These are phyloP conservation scores for Zootoca vivipara DNA, from an alignment of 2,113 vertebrate genomes.

Conservation along the genomic window DNA sequence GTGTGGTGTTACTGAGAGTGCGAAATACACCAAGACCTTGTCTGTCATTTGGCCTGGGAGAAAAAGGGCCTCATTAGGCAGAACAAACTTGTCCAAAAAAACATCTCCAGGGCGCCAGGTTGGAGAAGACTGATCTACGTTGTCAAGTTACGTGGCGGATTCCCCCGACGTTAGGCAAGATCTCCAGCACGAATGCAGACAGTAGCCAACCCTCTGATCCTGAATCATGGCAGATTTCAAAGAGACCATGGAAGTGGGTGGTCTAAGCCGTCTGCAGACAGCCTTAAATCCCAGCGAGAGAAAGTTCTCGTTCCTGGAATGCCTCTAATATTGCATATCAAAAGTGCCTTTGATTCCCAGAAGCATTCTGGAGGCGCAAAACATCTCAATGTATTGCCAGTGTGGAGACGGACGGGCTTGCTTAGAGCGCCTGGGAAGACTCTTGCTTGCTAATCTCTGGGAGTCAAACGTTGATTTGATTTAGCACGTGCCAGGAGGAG, in stretches of 20 bases:
- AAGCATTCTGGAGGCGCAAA: constrained; percentile 61
- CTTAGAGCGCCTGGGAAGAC: constrained; percentile 58
- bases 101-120: constrained; percentile 44
- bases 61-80: too few species aligned
- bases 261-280: constrained; percentile 66
- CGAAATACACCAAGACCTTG: too few species aligned
- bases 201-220: constrained; percentile 61
- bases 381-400: constrained; percentile 64
- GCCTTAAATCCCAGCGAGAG: constrained; percentile 53
- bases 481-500: constrained; percentile 48
- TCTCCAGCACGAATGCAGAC: constrained; percentile 54
- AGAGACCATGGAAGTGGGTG: constrained; percentile 63
- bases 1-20: too few species aligned
- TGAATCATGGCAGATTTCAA: constrained; percentile 56
- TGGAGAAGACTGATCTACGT: constrained; percentile 19
- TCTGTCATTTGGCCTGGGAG: too few species aligned
- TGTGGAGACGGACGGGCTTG: constrained; percentile 58
- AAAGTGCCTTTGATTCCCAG: constrained; percentile 71
- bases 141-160: constrained; percentile 51
- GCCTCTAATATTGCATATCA: constrained; percentile 64
- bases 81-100: not conserved
- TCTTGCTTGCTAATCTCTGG: constrained; percentile 43
- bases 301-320: constrained; percentile 64
- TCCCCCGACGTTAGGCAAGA: constrained; percentile 46
- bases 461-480: constrained; percentile 49